A percentile compares a stretch with the other conserved stretches of the same genome.
phyloP scores from a whole-genome alignment of 2,113 vertebrate species.

The Recurvirostra avosetta region DNA sequence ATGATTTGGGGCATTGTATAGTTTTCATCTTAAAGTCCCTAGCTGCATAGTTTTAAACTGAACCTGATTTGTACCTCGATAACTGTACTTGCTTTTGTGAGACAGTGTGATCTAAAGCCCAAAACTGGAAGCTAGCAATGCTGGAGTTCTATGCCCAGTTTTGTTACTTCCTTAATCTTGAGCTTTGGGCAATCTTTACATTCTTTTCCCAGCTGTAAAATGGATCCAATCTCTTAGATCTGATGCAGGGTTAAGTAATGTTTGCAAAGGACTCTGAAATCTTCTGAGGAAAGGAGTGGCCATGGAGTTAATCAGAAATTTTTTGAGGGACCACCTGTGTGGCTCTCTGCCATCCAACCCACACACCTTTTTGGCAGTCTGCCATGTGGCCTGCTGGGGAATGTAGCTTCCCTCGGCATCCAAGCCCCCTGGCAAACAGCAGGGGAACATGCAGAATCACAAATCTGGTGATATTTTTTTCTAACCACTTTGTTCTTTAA shows the following conservation, averaged over 20 bases:
- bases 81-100: neutral
- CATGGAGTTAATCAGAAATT: constrained; percentile 22
- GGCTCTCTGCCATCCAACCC: constrained; percentile 47
- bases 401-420: neutral
- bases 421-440: constrained; percentile 32
- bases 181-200: constrained; percentile 15
- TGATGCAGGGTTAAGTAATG: neutral
- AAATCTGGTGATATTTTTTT: neutral
- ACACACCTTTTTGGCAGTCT: constrained; percentile 18
- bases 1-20: neutral
- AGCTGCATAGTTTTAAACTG: neutral
- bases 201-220: constrained; percentile 26
- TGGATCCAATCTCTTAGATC: constrained; percentile 1
- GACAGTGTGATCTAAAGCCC: neutral
- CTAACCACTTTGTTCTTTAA: constrained; percentile 4
- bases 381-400: constrained; percentile 13
- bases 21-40: neutral
- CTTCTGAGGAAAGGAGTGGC: constrained; percentile 50
- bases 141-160: neutral
- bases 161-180: neutral
- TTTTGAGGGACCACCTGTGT: constrained; percentile 61
- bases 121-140: neutral
- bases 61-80: rapidly evolving
- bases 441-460: neutral
- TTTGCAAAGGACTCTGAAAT: constrained; percentile 3